Conservation (phyloP, 2,888 invertebrate species). For the Oasisia sp. region DNA sequence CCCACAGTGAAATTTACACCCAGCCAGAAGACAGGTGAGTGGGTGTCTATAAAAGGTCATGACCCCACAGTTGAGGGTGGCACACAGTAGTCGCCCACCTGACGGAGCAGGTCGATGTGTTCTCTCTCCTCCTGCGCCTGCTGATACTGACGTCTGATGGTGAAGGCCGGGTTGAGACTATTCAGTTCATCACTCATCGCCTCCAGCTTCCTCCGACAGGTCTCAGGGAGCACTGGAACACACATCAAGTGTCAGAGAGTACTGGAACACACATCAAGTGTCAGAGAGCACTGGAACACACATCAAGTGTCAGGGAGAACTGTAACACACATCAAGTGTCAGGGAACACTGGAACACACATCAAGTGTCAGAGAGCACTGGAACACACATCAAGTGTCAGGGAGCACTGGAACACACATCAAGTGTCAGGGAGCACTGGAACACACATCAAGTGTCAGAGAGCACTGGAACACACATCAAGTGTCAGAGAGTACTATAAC, state of each 20-base stretch:
- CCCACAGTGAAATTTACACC: too few species aligned
- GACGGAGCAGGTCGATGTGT: slow-evolving; percentile 83
- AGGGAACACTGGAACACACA: too few species aligned
- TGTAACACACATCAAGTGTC: slow-evolving; percentile 5
- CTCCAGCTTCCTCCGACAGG: slow-evolving; percentile 45
- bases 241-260: slow-evolving; percentile 27
- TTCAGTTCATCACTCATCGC: slow-evolving; percentile 47
- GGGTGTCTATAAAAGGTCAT: too few species aligned
- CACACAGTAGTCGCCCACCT: slow-evolving; percentile 68
- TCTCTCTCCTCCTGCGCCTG: slow-evolving; percentile 90
- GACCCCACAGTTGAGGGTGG: too few species aligned
- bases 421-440: too few species aligned
- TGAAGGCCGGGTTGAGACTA: slow-evolving; percentile 78
- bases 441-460: too few species aligned
- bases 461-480: too few species aligned
- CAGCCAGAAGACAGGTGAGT: too few species aligned
- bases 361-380: too few species aligned
- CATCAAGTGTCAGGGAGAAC: slow-evolving; percentile 32
- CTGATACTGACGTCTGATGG: slow-evolving; percentile 91
- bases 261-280: slow-evolving; percentile 25
- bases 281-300: slow-evolving; percentile 33
- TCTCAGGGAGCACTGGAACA: slow-evolving; percentile 35
- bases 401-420: too few species aligned
- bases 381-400: too few species aligned
- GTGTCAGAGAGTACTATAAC: too few species aligned